These are phyloP conservation scores for Lepidurus packardi DNA, from an alignment of 1,140 invertebrate genomes.

Conservation along the genomic window DNA sequence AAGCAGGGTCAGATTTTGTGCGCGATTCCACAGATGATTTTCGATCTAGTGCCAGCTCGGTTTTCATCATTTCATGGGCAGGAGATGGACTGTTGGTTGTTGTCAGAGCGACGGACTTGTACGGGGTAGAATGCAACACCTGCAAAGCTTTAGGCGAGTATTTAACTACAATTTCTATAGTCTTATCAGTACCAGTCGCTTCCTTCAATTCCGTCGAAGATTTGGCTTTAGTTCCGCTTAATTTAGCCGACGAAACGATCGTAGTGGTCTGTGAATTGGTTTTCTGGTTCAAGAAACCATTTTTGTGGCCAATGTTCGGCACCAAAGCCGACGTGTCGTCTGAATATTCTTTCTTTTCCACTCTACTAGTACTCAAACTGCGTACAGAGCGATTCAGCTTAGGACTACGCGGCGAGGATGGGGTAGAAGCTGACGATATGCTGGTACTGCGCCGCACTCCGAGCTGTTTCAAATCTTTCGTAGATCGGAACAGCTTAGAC, in stretches of 20 bases:
- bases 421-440: neutral
- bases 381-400: neutral
- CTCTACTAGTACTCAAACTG: neutral
- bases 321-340: neutral
- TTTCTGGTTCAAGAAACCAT: neutral
- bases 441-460: neutral
- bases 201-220: neutral
- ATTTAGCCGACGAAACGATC: neutral
- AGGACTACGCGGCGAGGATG: neutral
- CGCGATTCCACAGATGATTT: neutral
- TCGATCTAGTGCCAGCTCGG: neutral
- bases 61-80: neutral
- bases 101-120: neutral
- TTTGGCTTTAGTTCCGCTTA: neutral
- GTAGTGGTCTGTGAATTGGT: slow-evolving; percentile 9
- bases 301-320: neutral
- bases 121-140: neutral
- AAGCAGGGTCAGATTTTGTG: slow-evolving; percentile 23
- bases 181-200: neutral
- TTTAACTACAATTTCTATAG: slow-evolving; percentile 27
- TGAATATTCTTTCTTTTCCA: neutral
- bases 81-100: neutral
- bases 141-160: slow-evolving; percentile 27
- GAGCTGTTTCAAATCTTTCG: neutral
- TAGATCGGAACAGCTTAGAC: neutral